Evolutionary conservation across 2,888 invertebrate genomes (phyloP).

Genomic region (Subacronicta megacephala): DNA sequence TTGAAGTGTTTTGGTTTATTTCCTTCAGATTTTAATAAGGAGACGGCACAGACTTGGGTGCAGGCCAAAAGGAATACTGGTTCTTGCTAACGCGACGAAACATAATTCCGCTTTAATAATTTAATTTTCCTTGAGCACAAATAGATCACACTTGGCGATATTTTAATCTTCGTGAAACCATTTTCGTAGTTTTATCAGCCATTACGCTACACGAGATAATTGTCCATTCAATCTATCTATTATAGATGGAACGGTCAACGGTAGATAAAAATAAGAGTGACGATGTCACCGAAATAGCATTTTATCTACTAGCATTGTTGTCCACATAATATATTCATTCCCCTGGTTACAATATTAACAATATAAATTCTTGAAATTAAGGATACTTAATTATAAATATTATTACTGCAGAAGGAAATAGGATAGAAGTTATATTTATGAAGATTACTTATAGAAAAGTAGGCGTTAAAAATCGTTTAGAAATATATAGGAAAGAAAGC

Average conservation of each 20-base stretch:
- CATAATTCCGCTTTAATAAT: constrained; percentile 50
- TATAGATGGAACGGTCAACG: constrained; percentile 36
- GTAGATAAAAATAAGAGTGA: constrained; percentile 52
- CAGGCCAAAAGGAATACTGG: constrained; percentile 73
- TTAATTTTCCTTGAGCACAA: constrained; percentile 59
- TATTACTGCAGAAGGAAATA: too few species aligned
- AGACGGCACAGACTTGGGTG: constrained; percentile 73
- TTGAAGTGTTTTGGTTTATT: constrained; percentile 64
- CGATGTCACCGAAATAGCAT: constrained; percentile 44
- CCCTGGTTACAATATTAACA: background rate
- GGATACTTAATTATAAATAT: background rate
- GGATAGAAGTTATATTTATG: too few species aligned
- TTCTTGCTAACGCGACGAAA: constrained; percentile 54
- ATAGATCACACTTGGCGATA: constrained; percentile 53
- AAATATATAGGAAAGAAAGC: constrained; percentile 7
- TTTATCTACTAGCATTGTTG: constrained; percentile 24
- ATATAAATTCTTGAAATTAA: background rate
- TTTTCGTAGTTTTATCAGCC: constrained; percentile 28
- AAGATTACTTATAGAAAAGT: too few species aligned
- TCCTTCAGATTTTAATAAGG: constrained; percentile 69
- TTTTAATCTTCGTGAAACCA: constrained; percentile 36
- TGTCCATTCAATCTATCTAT: constrained; percentile 49
- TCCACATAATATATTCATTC: constrained; percentile 1
- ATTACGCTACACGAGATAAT: constrained; percentile 50
- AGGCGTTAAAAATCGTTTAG: too few species aligned